Evolutionary conservation across 2,797 vertebrate genomes (phyloP).

Genomic region (Ctenosaura bakeri): DNA sequence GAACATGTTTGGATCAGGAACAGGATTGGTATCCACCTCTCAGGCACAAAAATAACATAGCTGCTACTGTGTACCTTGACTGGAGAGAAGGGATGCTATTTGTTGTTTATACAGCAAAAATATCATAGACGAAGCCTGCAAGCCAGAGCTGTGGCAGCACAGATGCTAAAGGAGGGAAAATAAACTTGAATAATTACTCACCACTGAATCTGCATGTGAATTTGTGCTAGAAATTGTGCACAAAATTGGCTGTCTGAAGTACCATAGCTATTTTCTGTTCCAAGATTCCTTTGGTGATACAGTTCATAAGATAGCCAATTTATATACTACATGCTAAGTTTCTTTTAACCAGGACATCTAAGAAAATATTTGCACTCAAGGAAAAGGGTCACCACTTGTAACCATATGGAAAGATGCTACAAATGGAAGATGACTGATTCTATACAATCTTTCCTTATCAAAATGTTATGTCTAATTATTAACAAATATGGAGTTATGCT

Average conservation of each 20-base stretch:
- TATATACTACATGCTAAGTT: neutral
- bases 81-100: too few species aligned
- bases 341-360: neutral
- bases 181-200: neutral
- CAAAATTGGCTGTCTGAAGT: neutral
- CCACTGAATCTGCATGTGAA: neutral
- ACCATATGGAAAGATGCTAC: neutral
- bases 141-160: too few species aligned
- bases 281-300: neutral
- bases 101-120: too few species aligned
- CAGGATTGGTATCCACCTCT: neutral
- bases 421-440: neutral
- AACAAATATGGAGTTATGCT: constrained; percentile 9
- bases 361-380: neutral
- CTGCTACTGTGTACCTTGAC: too few species aligned
- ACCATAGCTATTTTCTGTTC: neutral
- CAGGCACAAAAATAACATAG: too few species aligned
- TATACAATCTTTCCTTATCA: constrained; percentile 40
- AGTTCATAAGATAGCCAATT: neutral
- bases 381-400: neutral
- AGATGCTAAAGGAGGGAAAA: too few species aligned
- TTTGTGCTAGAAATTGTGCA: neutral
- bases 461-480: constrained; percentile 47
- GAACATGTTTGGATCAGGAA: neutral
- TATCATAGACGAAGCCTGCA: too few species aligned